These are phyloP conservation scores for Chitala chitala DNA, from an alignment of 2,113 vertebrate genomes.

Conservation along the genomic window DNA sequence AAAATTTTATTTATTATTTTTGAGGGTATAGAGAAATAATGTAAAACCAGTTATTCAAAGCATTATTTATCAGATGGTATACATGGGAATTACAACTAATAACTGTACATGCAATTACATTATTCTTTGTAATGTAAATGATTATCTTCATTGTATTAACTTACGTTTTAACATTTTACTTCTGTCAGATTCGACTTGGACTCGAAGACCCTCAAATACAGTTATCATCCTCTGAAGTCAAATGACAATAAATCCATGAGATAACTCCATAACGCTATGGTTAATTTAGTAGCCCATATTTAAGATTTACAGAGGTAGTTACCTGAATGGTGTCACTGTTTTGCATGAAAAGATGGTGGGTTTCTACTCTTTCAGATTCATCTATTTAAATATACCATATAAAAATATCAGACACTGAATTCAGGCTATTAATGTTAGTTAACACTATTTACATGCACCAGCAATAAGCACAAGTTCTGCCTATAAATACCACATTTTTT, in stretches of 20 bases:
- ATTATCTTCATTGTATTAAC: constrained; percentile 52
- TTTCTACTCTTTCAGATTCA: constrained; percentile 86
- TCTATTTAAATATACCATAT: constrained; percentile 63
- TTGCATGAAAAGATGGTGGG: constrained; percentile 70
- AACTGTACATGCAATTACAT: background rate
- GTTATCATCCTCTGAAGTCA: constrained; percentile 68
- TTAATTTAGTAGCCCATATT: background rate
- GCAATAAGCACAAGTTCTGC: too few species aligned
- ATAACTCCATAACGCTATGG: background rate
- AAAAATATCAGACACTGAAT: too few species aligned
- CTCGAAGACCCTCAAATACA: constrained; percentile 76
- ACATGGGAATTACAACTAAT: background rate
- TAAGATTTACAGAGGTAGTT: constrained; percentile 39
- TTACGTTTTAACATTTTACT: constrained; percentile 72
- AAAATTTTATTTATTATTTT: too few species aligned
- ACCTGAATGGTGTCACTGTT: constrained; percentile 77
- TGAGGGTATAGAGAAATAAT: too few species aligned
- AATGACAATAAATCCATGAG: constrained; percentile 14
- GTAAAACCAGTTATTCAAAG: background rate
- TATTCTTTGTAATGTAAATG: background rate
- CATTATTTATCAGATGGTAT: too few species aligned
- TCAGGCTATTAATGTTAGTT: too few species aligned
- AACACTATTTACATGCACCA: too few species aligned
- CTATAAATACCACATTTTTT: too few species aligned
- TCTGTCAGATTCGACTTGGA: constrained; percentile 71